Evolutionary conservation across 2,113 vertebrate genomes (phyloP).

Genomic region (Mesembrinibis cayennensis): DNA sequence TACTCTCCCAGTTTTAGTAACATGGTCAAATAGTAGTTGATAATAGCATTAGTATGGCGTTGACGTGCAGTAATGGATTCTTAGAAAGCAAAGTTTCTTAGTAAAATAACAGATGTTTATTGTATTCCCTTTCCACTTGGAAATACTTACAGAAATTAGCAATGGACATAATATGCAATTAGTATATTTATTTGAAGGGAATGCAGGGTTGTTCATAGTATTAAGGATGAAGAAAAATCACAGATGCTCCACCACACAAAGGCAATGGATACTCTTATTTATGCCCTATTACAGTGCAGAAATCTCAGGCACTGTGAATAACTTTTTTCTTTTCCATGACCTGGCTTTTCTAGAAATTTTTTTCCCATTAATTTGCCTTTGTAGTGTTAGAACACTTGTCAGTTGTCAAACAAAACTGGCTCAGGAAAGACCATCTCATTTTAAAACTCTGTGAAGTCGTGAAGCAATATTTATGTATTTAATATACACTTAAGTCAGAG

Average conservation of each 20-base stretch:
- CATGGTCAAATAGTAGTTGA: not conserved
- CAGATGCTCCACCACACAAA: not conserved
- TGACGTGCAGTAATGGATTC: not conserved
- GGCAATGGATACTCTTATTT: not conserved
- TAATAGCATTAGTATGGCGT: not conserved
- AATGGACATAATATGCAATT: not conserved
- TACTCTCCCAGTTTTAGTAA: not conserved
- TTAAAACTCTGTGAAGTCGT: not conserved
- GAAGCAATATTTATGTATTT: not conserved
- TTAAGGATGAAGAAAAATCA: not conserved
- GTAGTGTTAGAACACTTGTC: not conserved
- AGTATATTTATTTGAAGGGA: not conserved
- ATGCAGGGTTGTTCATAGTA: not conserved
- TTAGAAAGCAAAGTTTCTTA: conserved; percentile 6
- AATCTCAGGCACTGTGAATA: not conserved
- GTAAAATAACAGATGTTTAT: not conserved
- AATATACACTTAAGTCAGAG: not conserved
- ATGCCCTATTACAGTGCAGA: not conserved
- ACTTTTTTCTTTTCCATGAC: not conserved
- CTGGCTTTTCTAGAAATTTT: not conserved
- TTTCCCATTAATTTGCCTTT: not conserved
- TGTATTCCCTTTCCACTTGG: not conserved
- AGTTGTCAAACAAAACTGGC: not conserved
- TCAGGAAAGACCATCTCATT: not conserved
- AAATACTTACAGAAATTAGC: not conserved